These are phyloP conservation scores for Mobula hypostoma DNA, from an alignment of 2,113 vertebrate genomes.

Conservation along the genomic window DNA sequence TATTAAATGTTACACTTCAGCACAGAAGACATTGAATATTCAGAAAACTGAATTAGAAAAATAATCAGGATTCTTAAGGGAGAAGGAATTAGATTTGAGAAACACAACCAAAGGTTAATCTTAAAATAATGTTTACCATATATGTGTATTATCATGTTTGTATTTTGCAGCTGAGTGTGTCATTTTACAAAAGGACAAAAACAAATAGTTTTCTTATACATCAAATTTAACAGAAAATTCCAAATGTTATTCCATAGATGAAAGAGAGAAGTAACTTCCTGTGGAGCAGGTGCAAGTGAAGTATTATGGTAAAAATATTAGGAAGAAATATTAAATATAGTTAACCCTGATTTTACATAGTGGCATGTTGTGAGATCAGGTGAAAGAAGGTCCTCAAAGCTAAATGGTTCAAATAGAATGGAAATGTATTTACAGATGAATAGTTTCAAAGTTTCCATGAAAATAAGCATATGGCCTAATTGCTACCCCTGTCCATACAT, in stretches of 20 bases:
- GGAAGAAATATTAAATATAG: neutral
- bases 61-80: neutral
- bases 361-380: neutral
- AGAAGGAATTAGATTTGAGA: neutral
- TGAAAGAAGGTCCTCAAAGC: neutral
- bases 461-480: neutral
- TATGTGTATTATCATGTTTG: neutral
- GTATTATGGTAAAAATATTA: neutral
- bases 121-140: neutral
- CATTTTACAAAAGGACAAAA: neutral
- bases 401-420: neutral
- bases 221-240: neutral
- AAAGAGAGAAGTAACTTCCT: neutral
- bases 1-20: constrained; percentile 20
- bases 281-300: neutral
- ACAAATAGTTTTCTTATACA: neutral
- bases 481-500: too few species aligned
- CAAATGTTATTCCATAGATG: neutral
- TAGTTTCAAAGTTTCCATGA: neutral
- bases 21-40: neutral
- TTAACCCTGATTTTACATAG: neutral
- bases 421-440: neutral
- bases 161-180: neutral
- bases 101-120: neutral
- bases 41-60: constrained; percentile 19